Conservation (phyloP, 37 sponge, comb jelly and placozoan genomes). For the Lycopodina hypogea region DNA sequence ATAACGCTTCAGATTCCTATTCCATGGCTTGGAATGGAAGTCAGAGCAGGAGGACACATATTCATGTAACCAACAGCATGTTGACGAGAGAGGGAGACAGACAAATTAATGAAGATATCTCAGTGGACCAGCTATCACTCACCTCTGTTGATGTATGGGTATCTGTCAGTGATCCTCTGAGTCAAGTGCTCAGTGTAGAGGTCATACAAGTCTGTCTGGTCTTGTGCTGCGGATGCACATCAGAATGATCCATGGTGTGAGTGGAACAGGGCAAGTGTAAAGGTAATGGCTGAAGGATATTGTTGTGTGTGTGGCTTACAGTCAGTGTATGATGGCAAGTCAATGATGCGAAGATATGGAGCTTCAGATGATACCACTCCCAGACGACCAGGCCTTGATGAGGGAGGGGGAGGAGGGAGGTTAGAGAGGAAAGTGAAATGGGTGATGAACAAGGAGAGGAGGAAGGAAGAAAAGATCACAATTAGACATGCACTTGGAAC, state of each 20-base stretch:
- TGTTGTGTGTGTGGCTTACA: constrained; percentile 24
- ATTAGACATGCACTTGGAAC: no score
- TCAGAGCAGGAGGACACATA: no score
- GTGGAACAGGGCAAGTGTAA: neutral
- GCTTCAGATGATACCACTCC: constrained; percentile 39
- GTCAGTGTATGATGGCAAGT: constrained; percentile 42
- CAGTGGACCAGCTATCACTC: no score
- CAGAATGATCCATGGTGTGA: neutral
- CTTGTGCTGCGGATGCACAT: constrained; percentile 3
- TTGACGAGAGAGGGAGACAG: no score
- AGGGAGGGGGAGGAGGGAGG: neutral
- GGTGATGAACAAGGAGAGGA: neutral
- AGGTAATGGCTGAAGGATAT: neutral
- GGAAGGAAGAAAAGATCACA: neutral
- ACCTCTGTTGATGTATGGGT: constrained; percentile 28
- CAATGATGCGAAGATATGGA: constrained; percentile 59
- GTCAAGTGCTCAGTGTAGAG: constrained; percentile 48
- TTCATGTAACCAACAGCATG: no score
- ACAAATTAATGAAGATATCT: no score
- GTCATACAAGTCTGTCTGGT: constrained; percentile 25
- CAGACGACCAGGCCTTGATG: constrained; percentile 46
- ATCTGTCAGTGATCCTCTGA: constrained; percentile 31
- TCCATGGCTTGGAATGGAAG: no score
- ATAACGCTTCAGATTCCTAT: no score
- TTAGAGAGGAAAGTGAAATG: neutral